Evolutionary conservation across 2,888 invertebrate genomes (phyloP).

Genomic region (Nesidiocoris tenuis): DNA sequence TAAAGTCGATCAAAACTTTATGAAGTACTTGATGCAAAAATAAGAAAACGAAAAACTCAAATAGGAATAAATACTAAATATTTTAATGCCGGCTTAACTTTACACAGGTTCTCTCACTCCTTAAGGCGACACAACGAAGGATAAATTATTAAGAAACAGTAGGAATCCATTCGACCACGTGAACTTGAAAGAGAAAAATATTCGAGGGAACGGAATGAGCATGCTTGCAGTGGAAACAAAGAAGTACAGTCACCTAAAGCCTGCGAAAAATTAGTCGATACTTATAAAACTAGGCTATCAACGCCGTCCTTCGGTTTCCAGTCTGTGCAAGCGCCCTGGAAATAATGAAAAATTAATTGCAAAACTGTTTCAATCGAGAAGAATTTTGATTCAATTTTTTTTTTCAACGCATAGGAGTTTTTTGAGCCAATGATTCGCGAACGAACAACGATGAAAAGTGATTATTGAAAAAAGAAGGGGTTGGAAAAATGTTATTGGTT

Average conservation of each 20-base stretch:
- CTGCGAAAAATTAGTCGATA: background rate
- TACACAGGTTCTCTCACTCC: conserved; percentile 40
- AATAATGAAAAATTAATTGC: too few species aligned
- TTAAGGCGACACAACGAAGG: conserved; percentile 21
- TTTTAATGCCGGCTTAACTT: background rate
- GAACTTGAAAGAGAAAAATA: background rate
- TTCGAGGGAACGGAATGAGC: background rate
- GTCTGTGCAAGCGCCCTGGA: background rate
- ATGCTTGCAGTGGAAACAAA: background rate
- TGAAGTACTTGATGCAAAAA: conserved; percentile 8
- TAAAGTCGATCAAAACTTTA: conserved; percentile 4
- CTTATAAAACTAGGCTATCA: background rate
- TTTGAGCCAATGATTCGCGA: too few species aligned
- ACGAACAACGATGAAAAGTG: too few species aligned
- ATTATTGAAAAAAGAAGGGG: too few species aligned
- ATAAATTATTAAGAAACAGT: conserved; percentile 25
- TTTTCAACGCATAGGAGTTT: too few species aligned
- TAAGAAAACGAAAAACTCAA: conserved; percentile 29
- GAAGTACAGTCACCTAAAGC: background rate
- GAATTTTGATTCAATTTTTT: too few species aligned
- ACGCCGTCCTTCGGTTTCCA: background rate
- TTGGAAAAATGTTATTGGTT: too few species aligned
- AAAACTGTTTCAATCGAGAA: too few species aligned
- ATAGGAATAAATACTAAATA: background rate
- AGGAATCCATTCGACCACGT: conserved; percentile 29